Evolutionary conservation across 1,140 invertebrate species (phyloP).

Genomic region (Panagrolaimus sp.): DNA sequence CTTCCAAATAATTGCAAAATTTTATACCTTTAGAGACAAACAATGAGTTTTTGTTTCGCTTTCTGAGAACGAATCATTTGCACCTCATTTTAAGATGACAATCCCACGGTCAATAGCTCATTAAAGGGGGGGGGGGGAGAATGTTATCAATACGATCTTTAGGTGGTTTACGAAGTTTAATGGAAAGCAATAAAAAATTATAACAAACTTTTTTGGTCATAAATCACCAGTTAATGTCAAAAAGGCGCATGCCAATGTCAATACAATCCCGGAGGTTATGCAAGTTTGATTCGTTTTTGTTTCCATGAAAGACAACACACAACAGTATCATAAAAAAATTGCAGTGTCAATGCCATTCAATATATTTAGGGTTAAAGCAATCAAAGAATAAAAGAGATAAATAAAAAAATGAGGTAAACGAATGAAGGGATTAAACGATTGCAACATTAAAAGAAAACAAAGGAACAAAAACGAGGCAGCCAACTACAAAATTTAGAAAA

Average conservation of each 20-base stretch:
- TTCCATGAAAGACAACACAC: background rate
- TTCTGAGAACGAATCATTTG: background rate
- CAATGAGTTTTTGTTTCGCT: background rate
- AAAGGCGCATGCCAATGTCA: background rate
- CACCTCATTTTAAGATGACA: constrained; percentile 6
- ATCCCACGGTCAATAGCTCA: background rate
- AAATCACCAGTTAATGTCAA: constrained; percentile 7
- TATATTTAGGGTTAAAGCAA: background rate
- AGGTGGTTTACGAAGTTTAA: too few species aligned
- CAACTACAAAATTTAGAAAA: too few species aligned
- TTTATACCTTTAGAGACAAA: too few species aligned
- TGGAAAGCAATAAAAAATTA: too few species aligned
- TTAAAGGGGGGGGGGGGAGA: background rate
- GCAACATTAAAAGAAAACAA: background rate
- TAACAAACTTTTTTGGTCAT: background rate
- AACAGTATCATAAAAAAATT: background rate
- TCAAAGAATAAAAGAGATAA: background rate
- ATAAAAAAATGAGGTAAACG: constrained; percentile 2
- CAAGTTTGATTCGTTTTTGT: background rate
- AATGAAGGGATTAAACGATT: background rate
- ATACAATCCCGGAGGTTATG: constrained; percentile 13
- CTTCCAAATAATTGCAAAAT: too few species aligned
- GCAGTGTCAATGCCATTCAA: background rate
- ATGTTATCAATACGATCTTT: too few species aligned
- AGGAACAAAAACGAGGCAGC: background rate